Base-by-base conservation (phyloP, 2,888 invertebrate genomes). In the Alloscopus bannaensis region DNA sequence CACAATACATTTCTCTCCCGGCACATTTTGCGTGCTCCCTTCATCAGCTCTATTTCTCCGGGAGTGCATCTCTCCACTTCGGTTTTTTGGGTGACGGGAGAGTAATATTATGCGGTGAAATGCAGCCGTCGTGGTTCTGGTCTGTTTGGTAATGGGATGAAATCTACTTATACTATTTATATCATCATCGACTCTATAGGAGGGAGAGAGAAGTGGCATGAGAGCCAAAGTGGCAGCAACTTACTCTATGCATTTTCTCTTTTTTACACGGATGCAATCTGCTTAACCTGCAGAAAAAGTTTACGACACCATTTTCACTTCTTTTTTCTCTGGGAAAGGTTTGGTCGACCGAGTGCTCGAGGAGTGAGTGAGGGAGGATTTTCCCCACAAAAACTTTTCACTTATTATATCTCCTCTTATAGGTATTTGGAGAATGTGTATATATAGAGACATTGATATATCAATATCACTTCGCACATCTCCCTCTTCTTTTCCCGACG, bases 241-340 rank as follows among this genome's bases (percentile, higher is more conserved):
- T n/a, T n/a, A n/a, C n/a, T n/a, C n/a, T n/a, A n/a, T n/a, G n/a
- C n/a, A n/a, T n/a, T 45, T 22, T 28, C 45, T 28, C 50, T 68
- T 68, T 68, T 68, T 55, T 66, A 40, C 45, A 36, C n/a, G 71
- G 52, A 60, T 71, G 71, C 71, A 71, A 71, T 71, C 71, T 71
- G 71, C 71, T 71, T 71, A 71, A 71, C 71, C 71, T 71, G 71
- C 71, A 71, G 71, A 71, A n/a, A n/a, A 71, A 71, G 71, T 71
- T 71, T 71, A 71, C 71, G 71, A 71, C 71, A 62, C 57, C 60
- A 62, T 71, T 71, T 71, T 62, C 70, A 59, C 50, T 52, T 36
- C 20, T n/a, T n/a, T n/a, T 45, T 45, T 18, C 45, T 18, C 45
- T 16, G 13, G 36, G 13, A 6, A 36, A 36, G 13, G 36, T 36